Evolutionary conservation across 2,888 invertebrate genomes (phyloP).

Genomic region (Tachystola acroxantha): DNA sequence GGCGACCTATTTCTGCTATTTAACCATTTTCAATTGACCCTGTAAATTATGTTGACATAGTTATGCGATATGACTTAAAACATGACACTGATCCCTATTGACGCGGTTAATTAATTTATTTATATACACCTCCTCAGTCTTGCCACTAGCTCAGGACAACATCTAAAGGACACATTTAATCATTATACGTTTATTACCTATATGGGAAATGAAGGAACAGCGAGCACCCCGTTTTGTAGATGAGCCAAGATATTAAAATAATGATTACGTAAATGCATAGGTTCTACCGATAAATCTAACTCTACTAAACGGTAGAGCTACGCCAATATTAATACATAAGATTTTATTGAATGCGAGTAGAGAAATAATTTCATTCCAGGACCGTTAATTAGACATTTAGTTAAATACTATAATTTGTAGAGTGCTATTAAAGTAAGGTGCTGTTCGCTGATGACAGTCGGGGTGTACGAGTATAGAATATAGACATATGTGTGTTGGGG

Average conservation of each 20-base stretch:
- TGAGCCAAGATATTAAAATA: not conserved
- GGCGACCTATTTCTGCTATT: no score
- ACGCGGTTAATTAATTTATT: not conserved
- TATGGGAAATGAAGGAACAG: slow-evolving; percentile 33
- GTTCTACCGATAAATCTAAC: no score
- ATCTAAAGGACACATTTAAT: slow-evolving; percentile 26
- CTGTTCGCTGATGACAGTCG: slow-evolving; percentile 17
- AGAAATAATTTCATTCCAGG: no score
- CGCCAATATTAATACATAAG: no score
- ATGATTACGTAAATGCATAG: not conserved
- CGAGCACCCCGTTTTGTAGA: slow-evolving; percentile 37
- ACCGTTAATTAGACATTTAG: no score
- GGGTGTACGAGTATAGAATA: no score
- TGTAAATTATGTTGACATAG: no score
- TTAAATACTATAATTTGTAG: no score
- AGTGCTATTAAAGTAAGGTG: slow-evolving; percentile 7
- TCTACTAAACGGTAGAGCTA: no score
- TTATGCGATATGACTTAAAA: no score
- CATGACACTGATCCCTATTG: not conserved
- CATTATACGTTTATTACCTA: slow-evolving; percentile 16
- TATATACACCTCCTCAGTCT: slow-evolving; percentile 28
- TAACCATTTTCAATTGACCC: no score
- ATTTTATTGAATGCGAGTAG: no score
- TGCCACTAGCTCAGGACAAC: slow-evolving; percentile 34
- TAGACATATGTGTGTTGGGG: slow-evolving; percentile 15